Base-by-base conservation (phyloP, 2,113 vertebrate genomes). In the Periophthalmus modestus region DNA sequence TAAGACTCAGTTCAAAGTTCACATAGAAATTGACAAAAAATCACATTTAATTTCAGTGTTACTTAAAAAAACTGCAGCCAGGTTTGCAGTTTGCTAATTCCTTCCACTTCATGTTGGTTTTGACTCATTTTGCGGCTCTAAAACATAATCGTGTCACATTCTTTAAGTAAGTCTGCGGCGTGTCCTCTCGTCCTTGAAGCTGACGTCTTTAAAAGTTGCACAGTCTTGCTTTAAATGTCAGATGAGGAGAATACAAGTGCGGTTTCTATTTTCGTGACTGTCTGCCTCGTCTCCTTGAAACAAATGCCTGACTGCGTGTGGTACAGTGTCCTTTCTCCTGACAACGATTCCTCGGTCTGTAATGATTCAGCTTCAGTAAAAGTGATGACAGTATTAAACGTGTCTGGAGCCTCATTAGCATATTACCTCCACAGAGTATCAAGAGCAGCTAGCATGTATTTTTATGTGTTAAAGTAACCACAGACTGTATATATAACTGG, bases 211-310 rank as follows among this genome's bases (percentile, higher is more conserved):
- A 24, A 58, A 59, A 28, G 55, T 57, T 57, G 55, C 55, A 57
- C n/a, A 23, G 59, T 62, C 59, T 62, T 34, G 15, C 28, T 62
- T 62, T 62, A 62, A 62, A 62, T 62, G 59, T 34, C 59, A 34
- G 14, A 34, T 10, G 15, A 15, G 62, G 4, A 63, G 43, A 39
- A n/a, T 43, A 19, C 19, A 43, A 65, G 34, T 43, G 34, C 3
- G 21, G 62, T 39, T 12, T 65, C 62, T 65, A 65, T 65, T 65
- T 65, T 43, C 0, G 34, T 43, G 43, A 18, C 33, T 4, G 62
- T 65, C 62, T 43, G 18, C 62, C 34, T 39, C 3, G 62, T 36
- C 62, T 39, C 62, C 62, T 65, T 39, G 59, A 34, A 65, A 65
- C 62, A 13, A 65, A 65, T 19, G 10, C 10, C 34, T 10, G 4